Conservation (phyloP, 2,888 invertebrate species). For the Limnephilus marmoratus region DNA sequence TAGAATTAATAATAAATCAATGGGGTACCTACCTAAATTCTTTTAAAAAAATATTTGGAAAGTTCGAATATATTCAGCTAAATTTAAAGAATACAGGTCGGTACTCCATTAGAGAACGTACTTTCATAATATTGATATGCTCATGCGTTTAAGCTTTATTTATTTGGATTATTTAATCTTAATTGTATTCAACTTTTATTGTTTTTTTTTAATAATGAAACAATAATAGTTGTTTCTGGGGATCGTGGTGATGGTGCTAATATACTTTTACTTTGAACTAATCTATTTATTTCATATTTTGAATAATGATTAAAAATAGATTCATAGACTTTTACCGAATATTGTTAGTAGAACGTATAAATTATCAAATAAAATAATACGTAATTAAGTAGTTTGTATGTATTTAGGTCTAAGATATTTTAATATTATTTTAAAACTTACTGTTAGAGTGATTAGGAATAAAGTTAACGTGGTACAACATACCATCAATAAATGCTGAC, state of each 20-base stretch:
- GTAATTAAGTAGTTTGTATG: not conserved
- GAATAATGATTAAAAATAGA: not conserved
- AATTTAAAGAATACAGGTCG: not conserved
- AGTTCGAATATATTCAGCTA: too few relatives aligned
- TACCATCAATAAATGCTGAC: not conserved
- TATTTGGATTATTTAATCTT: not conserved
- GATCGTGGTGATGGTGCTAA: slow-evolving; percentile 39
- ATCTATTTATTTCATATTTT: slow-evolving; percentile 34
- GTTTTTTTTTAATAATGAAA: not conserved
- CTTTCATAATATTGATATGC: not conserved
- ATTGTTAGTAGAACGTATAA: not conserved
- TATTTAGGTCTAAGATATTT: not conserved
- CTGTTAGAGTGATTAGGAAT: not conserved
- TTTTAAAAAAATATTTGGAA: not conserved
- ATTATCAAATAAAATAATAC: not conserved
- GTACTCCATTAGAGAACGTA: not conserved
- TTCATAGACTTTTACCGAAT: not conserved
- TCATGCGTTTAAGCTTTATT: slow-evolving; percentile 6
- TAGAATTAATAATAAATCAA: not conserved
- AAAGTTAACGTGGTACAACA: not conserved
- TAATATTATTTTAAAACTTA: not conserved
- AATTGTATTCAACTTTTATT: not conserved
- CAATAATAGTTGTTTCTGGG: not conserved
- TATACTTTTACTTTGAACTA: not conserved
- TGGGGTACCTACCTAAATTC: not conserved